These are phyloP conservation scores for Listrodromus nycthemerus DNA, from an alignment of 2,888 invertebrate species.

Conservation along the genomic window DNA sequence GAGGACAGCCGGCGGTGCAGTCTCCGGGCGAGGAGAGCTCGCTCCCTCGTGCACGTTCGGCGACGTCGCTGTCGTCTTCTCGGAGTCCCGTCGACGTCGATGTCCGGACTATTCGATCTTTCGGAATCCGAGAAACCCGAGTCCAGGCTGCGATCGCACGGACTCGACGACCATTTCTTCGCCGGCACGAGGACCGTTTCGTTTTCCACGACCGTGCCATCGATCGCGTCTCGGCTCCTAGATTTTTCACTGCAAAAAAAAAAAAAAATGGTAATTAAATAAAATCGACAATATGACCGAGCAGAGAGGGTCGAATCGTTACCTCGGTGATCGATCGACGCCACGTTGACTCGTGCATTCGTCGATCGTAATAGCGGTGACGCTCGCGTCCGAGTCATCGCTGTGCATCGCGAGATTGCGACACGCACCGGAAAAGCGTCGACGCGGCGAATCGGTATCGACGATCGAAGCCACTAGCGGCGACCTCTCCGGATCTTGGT, in stretches of 20 bases:
- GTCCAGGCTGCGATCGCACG: slow-evolving; percentile 89
- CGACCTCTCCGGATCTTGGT: slow-evolving; percentile 72
- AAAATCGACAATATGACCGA: no score
- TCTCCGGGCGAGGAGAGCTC: slow-evolving; percentile 50
- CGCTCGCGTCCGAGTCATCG: slow-evolving; percentile 51
- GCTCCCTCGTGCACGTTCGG: slow-evolving; percentile 61
- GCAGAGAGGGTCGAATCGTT: neutral
- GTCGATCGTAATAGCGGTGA: slow-evolving; percentile 57
- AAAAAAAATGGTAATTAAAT: neutral
- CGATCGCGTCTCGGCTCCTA: slow-evolving; percentile 9
- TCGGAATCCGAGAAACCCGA: slow-evolving; percentile 93
- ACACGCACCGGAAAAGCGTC: slow-evolving; percentile 53
- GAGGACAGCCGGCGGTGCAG: slow-evolving; percentile 65
- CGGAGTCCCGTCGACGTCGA: slow-evolving; percentile 63
- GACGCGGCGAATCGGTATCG: neutral
- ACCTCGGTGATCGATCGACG: slow-evolving; percentile 38
- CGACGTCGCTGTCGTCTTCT: slow-evolving; percentile 63
- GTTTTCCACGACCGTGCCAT: slow-evolving; percentile 24
- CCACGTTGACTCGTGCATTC: slow-evolving; percentile 38
- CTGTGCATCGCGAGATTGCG: slow-evolving; percentile 67
- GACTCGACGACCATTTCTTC: slow-evolving; percentile 70
- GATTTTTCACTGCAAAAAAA: slow-evolving; percentile 48
- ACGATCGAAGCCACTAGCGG: slow-evolving; percentile 53
- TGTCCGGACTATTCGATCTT: slow-evolving; percentile 84
- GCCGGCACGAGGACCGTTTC: neutral